Base-by-base conservation (phyloP, 2,888 invertebrate species). In the Brachyopa scutellaris region DNA sequence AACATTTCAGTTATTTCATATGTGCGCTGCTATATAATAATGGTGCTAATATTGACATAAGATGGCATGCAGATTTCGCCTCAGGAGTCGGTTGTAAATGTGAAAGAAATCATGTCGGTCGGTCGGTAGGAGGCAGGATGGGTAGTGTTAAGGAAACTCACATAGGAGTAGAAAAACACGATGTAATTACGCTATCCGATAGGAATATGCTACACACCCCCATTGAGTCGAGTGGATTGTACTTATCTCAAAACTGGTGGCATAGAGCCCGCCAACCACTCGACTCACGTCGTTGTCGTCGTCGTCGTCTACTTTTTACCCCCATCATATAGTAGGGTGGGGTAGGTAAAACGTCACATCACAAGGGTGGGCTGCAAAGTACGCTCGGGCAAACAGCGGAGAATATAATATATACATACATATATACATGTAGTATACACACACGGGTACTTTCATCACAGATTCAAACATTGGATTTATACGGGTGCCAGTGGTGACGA, bases 151-250 rank as follows among this genome's bases (percentile, higher is more conserved):
- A 36, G 40, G 47, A 51, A 72, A 59, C 72, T 59, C 15, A 29
- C 53, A 59, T 19, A 51, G 29, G 59, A 57, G 40, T 33, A 62
- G 38, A 45, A 45, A 59, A 78, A 66, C 66, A 53, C 55, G 67
- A 47, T 74, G 74, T 62, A 79, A 79, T 79, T 79, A 79, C 33
- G 74, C 74, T 62, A 74, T 79, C 79, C 67, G 79, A 79, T 79
- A 57, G 74, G 55, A 74, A 67, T 47, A 74, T 55, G 61, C 21
- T 55, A 33, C 42, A 55, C 31, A 72, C 59, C 53, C 78, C 85
- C 84, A 85, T 86, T 84, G 85, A 85, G 84, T 79, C 79, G 85
- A 86, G 85, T 85, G 85, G 85, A 85, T 86, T 86, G 85, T 85
- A 87, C 85, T 87, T 86, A 86, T 82, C 85, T 85, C 85, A 85